These are phyloP conservation scores for Eciton burchellii DNA, from an alignment of 1,140 invertebrate genomes.

Conservation along the genomic window DNA sequence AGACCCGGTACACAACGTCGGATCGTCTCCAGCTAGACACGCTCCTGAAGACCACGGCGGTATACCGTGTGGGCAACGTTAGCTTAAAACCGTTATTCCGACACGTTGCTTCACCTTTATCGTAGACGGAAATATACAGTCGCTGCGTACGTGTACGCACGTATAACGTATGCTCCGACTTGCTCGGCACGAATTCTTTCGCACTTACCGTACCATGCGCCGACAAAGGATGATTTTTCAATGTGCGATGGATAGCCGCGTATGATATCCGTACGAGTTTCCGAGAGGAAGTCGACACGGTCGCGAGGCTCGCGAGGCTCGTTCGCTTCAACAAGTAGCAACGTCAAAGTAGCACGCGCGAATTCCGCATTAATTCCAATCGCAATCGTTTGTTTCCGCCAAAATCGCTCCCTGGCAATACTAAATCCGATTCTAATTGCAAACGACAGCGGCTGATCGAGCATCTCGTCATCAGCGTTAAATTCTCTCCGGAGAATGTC, in stretches of 20 bases:
- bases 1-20: neutral
- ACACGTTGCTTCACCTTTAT: constrained; percentile 53
- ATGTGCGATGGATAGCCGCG: no score
- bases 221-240: neutral
- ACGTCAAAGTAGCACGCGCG: neutral
- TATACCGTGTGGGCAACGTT: constrained; percentile 53
- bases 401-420: neutral
- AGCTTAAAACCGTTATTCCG: constrained; percentile 66
- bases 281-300: neutral
- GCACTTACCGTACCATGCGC: neutral
- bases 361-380: constrained; percentile 3
- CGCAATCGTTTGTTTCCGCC: neutral
- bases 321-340: neutral
- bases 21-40: constrained; percentile 11
- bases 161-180: constrained; percentile 10
- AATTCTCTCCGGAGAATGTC: neutral
- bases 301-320: neutral
- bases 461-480: neutral
- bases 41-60: constrained; percentile 15
- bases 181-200: constrained; percentile 11
- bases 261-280: neutral
- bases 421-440: constrained; percentile 14
- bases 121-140: constrained; percentile 53
- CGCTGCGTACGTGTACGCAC: neutral
- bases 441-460: constrained; percentile 13